Base-by-base conservation (phyloP, 2,888 invertebrate genomes). In the Stenodera caucasica region DNA sequence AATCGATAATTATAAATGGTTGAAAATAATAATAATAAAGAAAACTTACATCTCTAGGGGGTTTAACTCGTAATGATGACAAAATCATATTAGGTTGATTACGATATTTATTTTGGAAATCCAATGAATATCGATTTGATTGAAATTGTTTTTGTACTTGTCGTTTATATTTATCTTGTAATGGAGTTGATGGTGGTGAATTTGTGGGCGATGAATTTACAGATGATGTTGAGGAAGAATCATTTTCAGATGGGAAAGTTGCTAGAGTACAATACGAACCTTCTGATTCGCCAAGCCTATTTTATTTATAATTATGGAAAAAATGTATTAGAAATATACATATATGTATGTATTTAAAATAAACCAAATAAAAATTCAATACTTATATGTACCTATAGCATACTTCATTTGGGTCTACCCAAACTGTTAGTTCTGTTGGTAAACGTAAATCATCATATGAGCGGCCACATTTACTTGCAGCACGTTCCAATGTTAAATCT, bases 381-480 rank as follows among this genome's bases (percentile, higher is more conserved):
- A 15, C 21, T 15, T n/a, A 53, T 11, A 49, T 21, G 15, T 67
- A 80, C 80, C 81, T 79, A 72, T 80, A 81, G 78, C 81, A 81
- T 70, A 90, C 90, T 80, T 90, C 90, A 69, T 83, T 82, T 2
- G 90, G 90, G 75, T 90, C 90, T 65, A 90, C 88, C 90, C 90
- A 90, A 80, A 90, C 85, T 30, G 90, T 90, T 14, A 90, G 82
- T 80, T 90, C 90, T 70, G 84, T 83, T 26, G 90, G 90, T 65
- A 90, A 84, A 58, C 85, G 83, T 61, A 88, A 80, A 67, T 84
- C 80, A 62, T 84, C 81, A 64, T 86, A 85, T 63, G 83, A 78
- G 37, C 89, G 80, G 56, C 89, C 90, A 72, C 86, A 85, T 69
- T 84, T 84, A 58, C 81, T 82, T 30, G 88, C 89, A 29, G 89